Conservation (phyloP, 1,140 invertebrate species). For the Dendrolimus punctatus region DNA sequence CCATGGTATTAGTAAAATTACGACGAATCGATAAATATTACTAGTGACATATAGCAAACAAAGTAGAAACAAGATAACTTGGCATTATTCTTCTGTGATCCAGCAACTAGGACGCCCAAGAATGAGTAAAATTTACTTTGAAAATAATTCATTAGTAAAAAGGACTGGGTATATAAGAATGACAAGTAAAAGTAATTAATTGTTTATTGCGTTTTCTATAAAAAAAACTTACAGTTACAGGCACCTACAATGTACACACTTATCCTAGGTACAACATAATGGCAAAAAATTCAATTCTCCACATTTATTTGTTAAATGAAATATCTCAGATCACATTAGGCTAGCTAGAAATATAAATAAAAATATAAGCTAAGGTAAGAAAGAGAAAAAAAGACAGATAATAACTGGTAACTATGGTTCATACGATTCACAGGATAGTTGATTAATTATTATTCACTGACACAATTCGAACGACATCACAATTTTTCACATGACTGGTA, state of each 20-base stretch:
- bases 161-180: slow-evolving; percentile 8
- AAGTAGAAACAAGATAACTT: too few relatives aligned
- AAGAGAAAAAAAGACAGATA: slow-evolving; percentile 28
- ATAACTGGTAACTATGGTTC: slow-evolving; percentile 41
- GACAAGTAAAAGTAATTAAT: slow-evolving; percentile 24
- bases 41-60: too few relatives aligned
- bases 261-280: slow-evolving; percentile 64
- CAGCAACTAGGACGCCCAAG: too few relatives aligned
- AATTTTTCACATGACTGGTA: too few relatives aligned
- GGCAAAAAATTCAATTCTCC: slow-evolving; percentile 53
- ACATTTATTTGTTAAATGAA: slow-evolving; percentile 28
- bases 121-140: background rate
- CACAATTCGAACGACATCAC: too few relatives aligned
- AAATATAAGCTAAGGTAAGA: slow-evolving; percentile 52
- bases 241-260: slow-evolving; percentile 67
- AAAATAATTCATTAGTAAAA: background rate
- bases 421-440: slow-evolving; percentile 8
- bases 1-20: too few relatives aligned
- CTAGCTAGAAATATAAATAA: slow-evolving; percentile 47
- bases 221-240: slow-evolving; percentile 61
- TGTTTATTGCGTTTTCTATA: slow-evolving; percentile 56
- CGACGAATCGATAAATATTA: too few relatives aligned
- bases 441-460: too few relatives aligned
- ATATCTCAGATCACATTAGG: slow-evolving; percentile 38
- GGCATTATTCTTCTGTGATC: too few relatives aligned